Evolutionary conservation across 1,140 invertebrate genomes (phyloP).

Genomic region (Drosophila grimshawi): DNA sequence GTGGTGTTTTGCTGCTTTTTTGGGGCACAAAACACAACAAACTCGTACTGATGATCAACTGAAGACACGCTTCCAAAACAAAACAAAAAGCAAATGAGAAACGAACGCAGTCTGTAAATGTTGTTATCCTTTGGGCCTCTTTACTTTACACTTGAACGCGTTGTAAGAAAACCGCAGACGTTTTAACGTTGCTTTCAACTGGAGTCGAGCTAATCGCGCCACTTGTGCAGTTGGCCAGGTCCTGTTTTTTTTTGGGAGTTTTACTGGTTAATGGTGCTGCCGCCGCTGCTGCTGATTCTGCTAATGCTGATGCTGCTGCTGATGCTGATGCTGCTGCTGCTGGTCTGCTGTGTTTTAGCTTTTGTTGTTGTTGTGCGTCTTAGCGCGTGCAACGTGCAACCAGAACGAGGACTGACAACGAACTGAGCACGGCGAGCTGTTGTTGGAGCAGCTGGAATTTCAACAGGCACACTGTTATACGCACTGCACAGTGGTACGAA

Average conservation of each 20-base stretch:
- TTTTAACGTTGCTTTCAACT: slow-evolving; percentile 22
- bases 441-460: slow-evolving; percentile 48
- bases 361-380: slow-evolving; percentile 38
- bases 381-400: slow-evolving; percentile 63
- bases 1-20: too few species aligned
- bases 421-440: slow-evolving; percentile 74
- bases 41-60: neutral
- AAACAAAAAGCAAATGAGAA: too few species aligned
- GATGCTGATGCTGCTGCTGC: slow-evolving; percentile 28
- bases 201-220: slow-evolving; percentile 21
- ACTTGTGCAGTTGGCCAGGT: slow-evolving; percentile 21
- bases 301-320: slow-evolving; percentile 32
- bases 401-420: slow-evolving; percentile 72
- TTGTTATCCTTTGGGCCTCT: too few species aligned
- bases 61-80: neutral
- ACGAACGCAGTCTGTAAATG: too few species aligned
- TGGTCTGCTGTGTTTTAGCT: slow-evolving; percentile 24
- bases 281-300: slow-evolving; percentile 23
- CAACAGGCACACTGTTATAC: slow-evolving; percentile 68
- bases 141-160: slow-evolving; percentile 1
- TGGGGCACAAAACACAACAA: neutral
- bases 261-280: slow-evolving; percentile 9
- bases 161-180: neutral
- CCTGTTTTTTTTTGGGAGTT: slow-evolving; percentile 6
- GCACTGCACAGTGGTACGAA: neutral